Base-by-base conservation (phyloP, 2,888 invertebrate genomes). In the Bedellia somnulentella region DNA sequence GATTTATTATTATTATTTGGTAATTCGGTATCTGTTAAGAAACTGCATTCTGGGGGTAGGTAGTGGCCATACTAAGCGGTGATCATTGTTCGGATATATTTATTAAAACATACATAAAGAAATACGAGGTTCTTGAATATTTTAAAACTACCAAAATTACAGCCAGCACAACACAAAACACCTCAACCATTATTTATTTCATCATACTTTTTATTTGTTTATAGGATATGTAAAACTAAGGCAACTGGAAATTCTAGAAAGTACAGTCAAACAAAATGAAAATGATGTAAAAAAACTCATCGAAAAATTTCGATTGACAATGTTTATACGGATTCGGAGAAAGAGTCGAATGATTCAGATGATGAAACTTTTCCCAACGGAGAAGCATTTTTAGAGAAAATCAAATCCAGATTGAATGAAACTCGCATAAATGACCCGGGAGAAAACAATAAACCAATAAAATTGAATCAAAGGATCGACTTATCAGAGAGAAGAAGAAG, bases 211-310 rank as follows among this genome's bases (percentile, higher is more conserved):
- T 6, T 18, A 23, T 15, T 12, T 27, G 8, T 8, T 62, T 67
- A 24, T 54, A 84, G 84, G 84, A 23, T 84, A 70, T 40, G 68
- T 81, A 2, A 79, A 79, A 42, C 50, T 83, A 11, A 77, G 77
- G 42, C 67, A 79, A 42, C 40, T 79, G 28, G 80, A 79, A 44
- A 66, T 76, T 31, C 47, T 76, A 39, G 66, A 73, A 51, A 76
- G 73, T 37, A 55, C 57, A 1, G 35, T 61, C 1, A 67, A 61
- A 47, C 67, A 67, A 43, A 43, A 40, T 22, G 57, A 52, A 29
- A 21, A 38, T 3, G 36, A 34, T 9, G 37, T 46, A 29, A 40
- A 16, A 42, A 45, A 12, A 46, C 15, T 9, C 8, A 48, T 37
- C 33, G 33, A 17, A 40, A 50, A 34, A 18, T 28, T 16, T 61